Evolutionary conservation across 2,113 vertebrate genomes (phyloP).

Genomic region (Toxostoma redivivum): DNA sequence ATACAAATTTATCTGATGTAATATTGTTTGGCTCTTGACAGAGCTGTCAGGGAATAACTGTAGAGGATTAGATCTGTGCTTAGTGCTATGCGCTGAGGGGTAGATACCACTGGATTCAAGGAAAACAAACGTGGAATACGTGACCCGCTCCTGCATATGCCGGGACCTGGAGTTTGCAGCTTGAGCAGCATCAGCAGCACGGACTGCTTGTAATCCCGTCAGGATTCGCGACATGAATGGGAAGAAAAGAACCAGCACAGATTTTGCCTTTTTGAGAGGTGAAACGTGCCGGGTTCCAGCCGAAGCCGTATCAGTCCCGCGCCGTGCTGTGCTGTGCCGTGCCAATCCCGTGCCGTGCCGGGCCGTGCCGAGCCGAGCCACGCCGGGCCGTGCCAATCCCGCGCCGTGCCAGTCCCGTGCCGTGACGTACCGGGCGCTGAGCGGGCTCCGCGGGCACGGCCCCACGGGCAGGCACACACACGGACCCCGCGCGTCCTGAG

Average conservation of each 20-base stretch:
- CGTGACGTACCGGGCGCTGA: neutral
- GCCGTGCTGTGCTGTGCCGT: too few species aligned
- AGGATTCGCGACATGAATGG: too few species aligned
- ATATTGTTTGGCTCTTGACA: neutral
- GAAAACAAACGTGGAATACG: neutral
- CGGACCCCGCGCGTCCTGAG: neutral
- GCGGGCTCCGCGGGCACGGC: neutral
- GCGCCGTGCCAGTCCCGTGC: neutral
- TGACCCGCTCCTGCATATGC: neutral
- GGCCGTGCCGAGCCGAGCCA: neutral
- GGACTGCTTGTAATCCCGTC: neutral
- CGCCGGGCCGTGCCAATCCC: neutral
- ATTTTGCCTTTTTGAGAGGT: neutral
- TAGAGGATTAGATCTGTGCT: neutral
- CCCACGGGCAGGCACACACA: neutral
- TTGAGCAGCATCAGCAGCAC: neutral
- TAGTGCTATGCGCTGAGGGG: neutral
- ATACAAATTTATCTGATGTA: neutral
- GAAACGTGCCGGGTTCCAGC: neutral
- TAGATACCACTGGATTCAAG: neutral
- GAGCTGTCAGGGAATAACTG: neutral
- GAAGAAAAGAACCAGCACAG: neutral
- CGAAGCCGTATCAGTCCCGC: fast-evolving
- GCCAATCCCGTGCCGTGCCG: neutral
- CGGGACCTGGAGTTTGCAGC: neutral